phyloP scores from a whole-genome alignment of 2,797 vertebrate species.

The Nannoperca australis region DNA sequence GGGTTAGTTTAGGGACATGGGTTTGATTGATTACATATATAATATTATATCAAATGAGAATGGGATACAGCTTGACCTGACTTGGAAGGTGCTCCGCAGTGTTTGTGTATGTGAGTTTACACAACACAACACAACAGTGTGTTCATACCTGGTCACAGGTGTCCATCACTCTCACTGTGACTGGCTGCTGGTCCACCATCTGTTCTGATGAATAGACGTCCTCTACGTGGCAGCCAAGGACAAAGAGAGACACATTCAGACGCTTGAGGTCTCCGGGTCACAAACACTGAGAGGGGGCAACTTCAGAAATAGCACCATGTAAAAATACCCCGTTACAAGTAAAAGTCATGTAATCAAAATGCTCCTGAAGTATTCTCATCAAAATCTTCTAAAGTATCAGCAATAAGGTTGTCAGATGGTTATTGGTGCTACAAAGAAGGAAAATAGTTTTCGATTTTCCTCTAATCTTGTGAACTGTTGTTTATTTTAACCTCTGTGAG shows the following conservation, averaged over 20 bases:
- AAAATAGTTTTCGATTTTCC: background rate
- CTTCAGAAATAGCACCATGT: background rate
- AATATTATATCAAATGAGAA: too few species aligned
- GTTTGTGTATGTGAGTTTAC: background rate
- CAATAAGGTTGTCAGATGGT: too few species aligned
- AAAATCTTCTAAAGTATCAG: background rate
- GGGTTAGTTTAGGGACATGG: too few species aligned
- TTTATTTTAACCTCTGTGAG: too few species aligned
- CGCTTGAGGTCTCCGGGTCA: too few species aligned
- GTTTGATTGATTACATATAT: too few species aligned
- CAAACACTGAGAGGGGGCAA: too few species aligned
- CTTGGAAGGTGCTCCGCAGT: background rate
- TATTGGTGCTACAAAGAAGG: too few species aligned
- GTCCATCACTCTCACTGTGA: slow-evolving; percentile 94
- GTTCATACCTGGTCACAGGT: slow-evolving; percentile 91
- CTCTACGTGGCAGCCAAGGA: slow-evolving; percentile 82
- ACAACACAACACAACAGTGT: background rate
- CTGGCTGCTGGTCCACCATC: slow-evolving; percentile 90
- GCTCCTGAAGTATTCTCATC: background rate
- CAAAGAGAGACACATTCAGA: slow-evolving; percentile 12
- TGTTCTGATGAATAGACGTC: slow-evolving; percentile 93
- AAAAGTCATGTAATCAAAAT: background rate
- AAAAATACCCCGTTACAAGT: background rate
- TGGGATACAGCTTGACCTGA: background rate
- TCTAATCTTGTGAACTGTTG: background rate